Conservation (phyloP, 2,113 vertebrate genomes). For the Chlorocebus sabaeus region DNA sequence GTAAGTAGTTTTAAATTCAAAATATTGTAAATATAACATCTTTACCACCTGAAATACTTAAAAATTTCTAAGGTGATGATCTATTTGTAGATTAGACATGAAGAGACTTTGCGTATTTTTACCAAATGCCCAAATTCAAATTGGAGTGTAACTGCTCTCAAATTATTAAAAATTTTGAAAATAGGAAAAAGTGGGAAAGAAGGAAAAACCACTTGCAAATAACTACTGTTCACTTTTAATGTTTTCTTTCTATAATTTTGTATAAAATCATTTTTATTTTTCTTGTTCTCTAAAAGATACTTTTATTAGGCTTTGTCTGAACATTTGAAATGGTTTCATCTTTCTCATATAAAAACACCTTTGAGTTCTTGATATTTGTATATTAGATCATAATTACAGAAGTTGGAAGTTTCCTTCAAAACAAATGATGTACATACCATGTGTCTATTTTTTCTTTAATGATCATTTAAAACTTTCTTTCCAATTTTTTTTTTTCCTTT, state of each 20-base stretch:
- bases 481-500: neutral
- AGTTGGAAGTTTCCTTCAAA: constrained; percentile 16
- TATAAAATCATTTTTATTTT: neutral
- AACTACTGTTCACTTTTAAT: neutral
- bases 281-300: neutral
- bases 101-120: neutral
- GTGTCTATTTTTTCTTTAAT: neutral
- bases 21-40: neutral
- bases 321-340: neutral
- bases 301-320: constrained; percentile 2
- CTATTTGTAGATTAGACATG: neutral
- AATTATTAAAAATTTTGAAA: neutral
- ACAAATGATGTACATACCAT: neutral
- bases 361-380: neutral
- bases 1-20: constrained; percentile 39
- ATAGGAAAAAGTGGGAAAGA: neutral
- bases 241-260: neutral
- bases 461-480: neutral
- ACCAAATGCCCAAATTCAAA: neutral
- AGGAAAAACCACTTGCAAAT: neutral
- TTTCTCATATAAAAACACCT: neutral
- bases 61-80: neutral
- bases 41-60: constrained; percentile 19
- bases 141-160: neutral
- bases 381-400: neutral